Evolutionary conservation across 2,113 vertebrate species (phyloP).

Genomic region (Odontophorus gujanensis): DNA sequence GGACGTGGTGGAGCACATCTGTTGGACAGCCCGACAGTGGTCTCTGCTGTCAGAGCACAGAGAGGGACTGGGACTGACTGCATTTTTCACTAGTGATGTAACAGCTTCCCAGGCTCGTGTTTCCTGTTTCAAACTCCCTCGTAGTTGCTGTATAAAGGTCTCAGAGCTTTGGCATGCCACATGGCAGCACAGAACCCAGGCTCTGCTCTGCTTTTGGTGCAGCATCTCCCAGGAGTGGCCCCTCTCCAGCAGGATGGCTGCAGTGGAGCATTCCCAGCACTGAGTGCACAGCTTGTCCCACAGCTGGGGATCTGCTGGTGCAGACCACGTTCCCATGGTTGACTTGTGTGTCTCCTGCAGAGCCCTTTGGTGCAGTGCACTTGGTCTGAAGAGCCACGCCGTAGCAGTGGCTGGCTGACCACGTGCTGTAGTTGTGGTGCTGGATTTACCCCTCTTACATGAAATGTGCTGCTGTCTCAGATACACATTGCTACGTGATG

Average conservation of each 20-base stretch:
- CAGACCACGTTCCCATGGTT: background rate
- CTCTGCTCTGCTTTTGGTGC: background rate
- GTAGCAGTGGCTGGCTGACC: background rate
- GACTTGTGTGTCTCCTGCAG: background rate
- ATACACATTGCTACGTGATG: background rate
- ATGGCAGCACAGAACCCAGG: background rate
- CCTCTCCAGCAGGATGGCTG: background rate
- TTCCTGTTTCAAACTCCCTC: background rate
- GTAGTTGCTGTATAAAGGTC: background rate
- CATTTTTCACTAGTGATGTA: background rate
- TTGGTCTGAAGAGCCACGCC: background rate
- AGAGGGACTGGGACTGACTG: background rate
- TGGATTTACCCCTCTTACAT: background rate
- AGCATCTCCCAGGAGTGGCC: background rate
- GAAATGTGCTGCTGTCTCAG: background rate
- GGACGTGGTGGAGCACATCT: background rate
- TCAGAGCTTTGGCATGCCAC: background rate
- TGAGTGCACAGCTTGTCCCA: accelerated
- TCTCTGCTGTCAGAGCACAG: background rate
- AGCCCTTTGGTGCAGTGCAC: background rate
- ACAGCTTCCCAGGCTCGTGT: background rate
- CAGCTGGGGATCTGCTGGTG: background rate
- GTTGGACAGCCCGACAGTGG: background rate
- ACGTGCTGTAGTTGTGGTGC: background rate
- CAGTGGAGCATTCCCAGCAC: background rate